Evolutionary conservation across 1,140 invertebrate species (phyloP).

Genomic region (Apis florea): DNA sequence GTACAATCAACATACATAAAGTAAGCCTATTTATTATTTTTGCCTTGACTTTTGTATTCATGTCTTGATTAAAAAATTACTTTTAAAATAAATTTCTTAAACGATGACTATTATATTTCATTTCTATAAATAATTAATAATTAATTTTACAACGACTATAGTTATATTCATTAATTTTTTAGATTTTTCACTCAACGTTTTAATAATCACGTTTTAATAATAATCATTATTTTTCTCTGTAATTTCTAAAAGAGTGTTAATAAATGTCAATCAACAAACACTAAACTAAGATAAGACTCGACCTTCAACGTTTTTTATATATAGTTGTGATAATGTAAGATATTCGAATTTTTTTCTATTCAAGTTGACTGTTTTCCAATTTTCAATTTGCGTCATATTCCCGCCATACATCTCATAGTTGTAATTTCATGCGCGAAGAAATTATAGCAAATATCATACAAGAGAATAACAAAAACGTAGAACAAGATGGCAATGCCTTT

Average conservation of each 20-base stretch:
- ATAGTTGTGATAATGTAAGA: slow-evolving; percentile 40
- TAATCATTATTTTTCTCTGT: slow-evolving; percentile 29
- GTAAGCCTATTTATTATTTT: background rate
- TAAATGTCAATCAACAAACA: slow-evolving; percentile 30
- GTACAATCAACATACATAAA: background rate
- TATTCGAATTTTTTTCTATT: background rate
- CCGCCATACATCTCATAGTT: slow-evolving; percentile 21
- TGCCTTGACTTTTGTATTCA: slow-evolving; percentile 19
- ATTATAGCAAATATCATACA: slow-evolving; percentile 4
- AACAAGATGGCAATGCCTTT: slow-evolving; percentile 11
- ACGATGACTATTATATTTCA: background rate
- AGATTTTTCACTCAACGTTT: background rate
- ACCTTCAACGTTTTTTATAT: slow-evolving; percentile 41
- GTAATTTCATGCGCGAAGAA: background rate
- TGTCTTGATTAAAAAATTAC: background rate
- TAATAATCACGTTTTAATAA: background rate
- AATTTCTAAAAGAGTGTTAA: background rate
- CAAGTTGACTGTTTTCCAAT: background rate
- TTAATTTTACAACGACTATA: background rate
- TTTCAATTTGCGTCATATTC: slow-evolving; percentile 49
- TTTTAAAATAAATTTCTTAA: background rate
- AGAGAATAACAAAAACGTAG: background rate
- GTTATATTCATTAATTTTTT: background rate
- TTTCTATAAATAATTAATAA: background rate
- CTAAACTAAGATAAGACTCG: slow-evolving; percentile 42